Conservation (phyloP, 1,140 invertebrate species). For the Drosophila pseudoobscura region DNA sequence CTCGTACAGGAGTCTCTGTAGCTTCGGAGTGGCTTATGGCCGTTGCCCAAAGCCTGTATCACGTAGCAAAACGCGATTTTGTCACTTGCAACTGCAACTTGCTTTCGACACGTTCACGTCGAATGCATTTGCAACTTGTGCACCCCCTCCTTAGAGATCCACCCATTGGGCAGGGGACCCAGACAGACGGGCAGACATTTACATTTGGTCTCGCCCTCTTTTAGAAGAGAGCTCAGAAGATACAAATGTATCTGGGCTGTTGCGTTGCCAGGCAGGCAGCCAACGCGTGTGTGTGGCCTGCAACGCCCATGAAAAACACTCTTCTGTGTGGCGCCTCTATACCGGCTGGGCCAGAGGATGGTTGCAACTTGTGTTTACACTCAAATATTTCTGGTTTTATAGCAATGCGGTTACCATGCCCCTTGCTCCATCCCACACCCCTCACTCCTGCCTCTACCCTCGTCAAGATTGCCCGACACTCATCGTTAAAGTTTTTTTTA, state of each 20-base stretch:
- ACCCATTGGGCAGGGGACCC: too few species aligned
- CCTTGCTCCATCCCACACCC: not conserved
- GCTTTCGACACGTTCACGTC: conserved; percentile 60
- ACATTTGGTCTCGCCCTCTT: conserved; percentile 35
- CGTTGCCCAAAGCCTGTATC: conserved; percentile 18
- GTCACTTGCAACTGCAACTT: conserved; percentile 63
- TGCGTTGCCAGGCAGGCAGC: not conserved
- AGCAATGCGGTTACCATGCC: conserved; percentile 61
- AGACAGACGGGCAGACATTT: conserved; percentile 51
- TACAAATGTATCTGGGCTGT: conserved; percentile 56
- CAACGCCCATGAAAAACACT: conserved; percentile 75
- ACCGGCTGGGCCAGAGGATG: conserved; percentile 2
- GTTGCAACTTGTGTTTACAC: conserved; percentile 62
- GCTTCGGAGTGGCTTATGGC: too few species aligned
- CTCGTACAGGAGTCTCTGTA: too few species aligned
- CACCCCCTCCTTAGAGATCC: conserved; percentile 1
- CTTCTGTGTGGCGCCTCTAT: conserved; percentile 49
- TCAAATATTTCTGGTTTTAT: conserved; percentile 64
- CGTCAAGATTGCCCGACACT: conserved; percentile 56
- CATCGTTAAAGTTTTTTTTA: conserved; percentile 65
- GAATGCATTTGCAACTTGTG: conserved; percentile 62
- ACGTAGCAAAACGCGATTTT: conserved; percentile 70
- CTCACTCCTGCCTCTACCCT: conserved; percentile 6
- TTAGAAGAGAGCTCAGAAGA: conserved; percentile 36
- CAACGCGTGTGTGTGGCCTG: conserved; percentile 53